These are phyloP conservation scores for Mimas tiliae DNA, from an alignment of 2,888 invertebrate genomes.

Conservation along the genomic window DNA sequence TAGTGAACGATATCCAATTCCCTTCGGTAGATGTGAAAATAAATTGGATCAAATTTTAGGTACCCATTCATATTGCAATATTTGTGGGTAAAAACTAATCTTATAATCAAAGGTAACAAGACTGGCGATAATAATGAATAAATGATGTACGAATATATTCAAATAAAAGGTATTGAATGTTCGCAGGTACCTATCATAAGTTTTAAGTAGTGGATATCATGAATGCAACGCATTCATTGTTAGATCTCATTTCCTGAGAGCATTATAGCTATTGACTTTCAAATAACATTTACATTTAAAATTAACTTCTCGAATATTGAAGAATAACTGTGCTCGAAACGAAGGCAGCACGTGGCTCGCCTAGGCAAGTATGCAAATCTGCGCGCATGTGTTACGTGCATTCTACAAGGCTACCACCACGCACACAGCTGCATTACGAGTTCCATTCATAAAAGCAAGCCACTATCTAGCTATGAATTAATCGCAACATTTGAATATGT, in stretches of 20 bases:
- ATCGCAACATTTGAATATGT: conserved; percentile 85
- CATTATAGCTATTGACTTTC: conserved; percentile 69
- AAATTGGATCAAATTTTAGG: neutral
- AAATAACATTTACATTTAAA: conserved; percentile 77
- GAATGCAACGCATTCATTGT: conserved; percentile 52
- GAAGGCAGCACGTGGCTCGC: conserved; percentile 75
- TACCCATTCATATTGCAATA: neutral
- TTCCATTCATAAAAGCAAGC: conserved; percentile 83
- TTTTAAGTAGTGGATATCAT: conserved; percentile 1
- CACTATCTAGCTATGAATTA: conserved; percentile 83
- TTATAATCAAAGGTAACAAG: neutral
- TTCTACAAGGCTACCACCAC: conserved; percentile 53
- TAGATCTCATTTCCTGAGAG: conserved; percentile 53
- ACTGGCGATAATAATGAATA: no score
- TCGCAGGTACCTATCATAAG: neutral
- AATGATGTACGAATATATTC: neutral
- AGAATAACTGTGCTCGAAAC: conserved; percentile 74
- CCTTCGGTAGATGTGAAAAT: neutral
- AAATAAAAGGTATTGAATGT: neutral
- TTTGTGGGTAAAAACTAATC: neutral
- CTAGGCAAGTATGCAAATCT: conserved; percentile 78
- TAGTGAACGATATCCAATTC: neutral
- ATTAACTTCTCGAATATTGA: conserved; percentile 78
- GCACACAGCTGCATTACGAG: conserved; percentile 61
- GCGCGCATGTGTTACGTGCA: conserved; percentile 56